Evolutionary conservation across 2,797 vertebrate species (phyloP), one percentile per base, ranked within the genome.

Genomic region (Melanotaenia trifasciata): DNA sequence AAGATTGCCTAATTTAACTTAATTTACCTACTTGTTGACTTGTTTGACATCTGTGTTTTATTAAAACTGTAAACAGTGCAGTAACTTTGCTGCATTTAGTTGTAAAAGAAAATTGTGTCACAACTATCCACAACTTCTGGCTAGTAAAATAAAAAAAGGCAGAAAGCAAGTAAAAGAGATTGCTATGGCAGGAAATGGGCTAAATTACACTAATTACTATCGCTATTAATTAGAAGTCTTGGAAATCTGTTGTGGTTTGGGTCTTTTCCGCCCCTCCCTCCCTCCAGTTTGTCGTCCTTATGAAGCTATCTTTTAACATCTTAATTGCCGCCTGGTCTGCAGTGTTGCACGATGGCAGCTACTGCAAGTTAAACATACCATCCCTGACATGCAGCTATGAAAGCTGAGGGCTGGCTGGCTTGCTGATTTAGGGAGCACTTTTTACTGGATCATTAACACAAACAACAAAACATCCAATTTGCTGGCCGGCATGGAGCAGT

Each of bases 291-390:
- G 81, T 81, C 67, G 58, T 87, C 85, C 79, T 83, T 89, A 92
- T 87, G 83, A 90, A 90, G 87, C 84, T 89, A 91, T 93, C 84
- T 83, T 84, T 90, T 91, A 92, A 91, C 89, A 71, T 86, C 87
- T 91, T 92, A 92, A 92, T 92, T 91, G 89, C 84, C 30, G 72
- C 80, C 74, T 62, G 84, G 84, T 87, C 57, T 68, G 72, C 83
- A 84, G 80, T 86, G 84, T 83, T 87, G 69, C 75, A 63, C 70
- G 62, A 58, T 81, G 67, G 84, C 79, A 81, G 85, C 50, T 67
- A 58, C 80, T 78, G 74, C 45, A 74, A 90, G 84, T 88, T 84
- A 80, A 83, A 87, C 75, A 74, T 73, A 74, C 73, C 63, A 68
- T 72, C 43, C 22, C 58, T 72, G 67, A 81, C 72, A 83, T 65